Conservation (phyloP, 2,113 vertebrate genomes). For the Corydoras sp. region DNA sequence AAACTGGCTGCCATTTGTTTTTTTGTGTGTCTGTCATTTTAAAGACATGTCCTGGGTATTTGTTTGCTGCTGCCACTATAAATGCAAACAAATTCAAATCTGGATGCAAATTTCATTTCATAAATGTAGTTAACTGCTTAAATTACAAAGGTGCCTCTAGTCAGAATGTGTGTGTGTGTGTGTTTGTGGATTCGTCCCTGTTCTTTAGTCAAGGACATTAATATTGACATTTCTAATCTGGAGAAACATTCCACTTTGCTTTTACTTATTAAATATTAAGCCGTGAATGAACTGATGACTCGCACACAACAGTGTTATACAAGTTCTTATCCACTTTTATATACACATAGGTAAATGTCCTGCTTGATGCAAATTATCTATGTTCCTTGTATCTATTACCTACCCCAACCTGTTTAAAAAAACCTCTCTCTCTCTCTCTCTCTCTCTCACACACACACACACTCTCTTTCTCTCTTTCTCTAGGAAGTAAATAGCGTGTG, state of each 20-base stretch:
- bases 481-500: constrained; percentile 34
- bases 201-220: constrained; percentile 28
- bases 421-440: neutral
- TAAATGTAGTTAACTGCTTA: no score
- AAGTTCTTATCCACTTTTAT: neutral
- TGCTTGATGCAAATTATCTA: constrained; percentile 28
- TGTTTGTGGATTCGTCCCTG: neutral
- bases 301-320: constrained; percentile 1
- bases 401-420: no score
- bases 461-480: neutral
- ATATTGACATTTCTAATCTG: constrained; percentile 32
- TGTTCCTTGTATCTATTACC: neutral
- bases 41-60: no score
- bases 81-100: no score
- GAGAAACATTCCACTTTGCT: constrained; percentile 1
- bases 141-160: no score
- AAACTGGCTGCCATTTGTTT: no score
- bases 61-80: no score
- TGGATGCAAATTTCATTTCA: no score
- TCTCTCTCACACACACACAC: neutral
- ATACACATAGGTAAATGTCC: constrained; percentile 3
- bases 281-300: constrained; percentile 24
- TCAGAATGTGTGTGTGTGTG: no score
- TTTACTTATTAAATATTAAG: constrained; percentile 32
- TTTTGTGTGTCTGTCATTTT: no score